Conservation (phyloP, 2,888 invertebrate species). For the Lycaena phlaeas region DNA sequence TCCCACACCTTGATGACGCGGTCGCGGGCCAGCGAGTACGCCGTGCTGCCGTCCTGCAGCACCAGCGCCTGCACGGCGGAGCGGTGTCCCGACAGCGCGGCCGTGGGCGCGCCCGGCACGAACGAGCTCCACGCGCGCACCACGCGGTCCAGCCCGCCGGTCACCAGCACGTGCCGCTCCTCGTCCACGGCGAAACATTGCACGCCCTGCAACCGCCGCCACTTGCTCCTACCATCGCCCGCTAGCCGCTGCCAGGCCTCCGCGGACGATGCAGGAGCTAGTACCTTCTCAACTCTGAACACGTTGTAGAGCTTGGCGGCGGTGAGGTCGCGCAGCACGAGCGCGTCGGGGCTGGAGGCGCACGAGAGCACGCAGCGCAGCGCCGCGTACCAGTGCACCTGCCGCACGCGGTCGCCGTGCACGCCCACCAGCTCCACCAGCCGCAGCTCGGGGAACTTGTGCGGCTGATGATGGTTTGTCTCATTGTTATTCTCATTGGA, state of each 20-base stretch:
- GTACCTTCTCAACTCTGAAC: slow-evolving; percentile 72
- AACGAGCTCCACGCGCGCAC: slow-evolving; percentile 87
- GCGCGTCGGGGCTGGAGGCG: slow-evolving; percentile 72
- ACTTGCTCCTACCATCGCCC: no score
- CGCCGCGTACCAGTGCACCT: slow-evolving; percentile 78
- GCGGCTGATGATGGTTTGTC: slow-evolving; percentile 9
- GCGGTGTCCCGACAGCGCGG: slow-evolving; percentile 78
- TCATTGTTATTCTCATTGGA: not conserved
- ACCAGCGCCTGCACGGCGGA: slow-evolving; percentile 78
- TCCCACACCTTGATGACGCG: slow-evolving; percentile 85
- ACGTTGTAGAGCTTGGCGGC: slow-evolving; percentile 69
- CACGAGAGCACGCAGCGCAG: slow-evolving; percentile 81
- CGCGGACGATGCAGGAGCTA: not conserved
- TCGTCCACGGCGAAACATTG: slow-evolving; percentile 76
- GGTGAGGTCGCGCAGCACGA: slow-evolving; percentile 75
- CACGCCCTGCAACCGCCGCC: slow-evolving; percentile 74
- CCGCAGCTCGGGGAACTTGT: slow-evolving; percentile 52
- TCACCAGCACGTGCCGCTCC: slow-evolving; percentile 73
- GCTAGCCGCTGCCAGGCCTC: no score
- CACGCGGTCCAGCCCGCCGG: slow-evolving; percentile 83
- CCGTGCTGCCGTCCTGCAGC: slow-evolving; percentile 76
- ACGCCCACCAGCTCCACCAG: slow-evolving; percentile 70
- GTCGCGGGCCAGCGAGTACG: slow-evolving; percentile 82
- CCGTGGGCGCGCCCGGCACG: slow-evolving; percentile 77
- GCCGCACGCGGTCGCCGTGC: slow-evolving; percentile 80